These are phyloP conservation scores for Drosophila prostipennis DNA, from an alignment of 2,888 invertebrate genomes.

Conservation along the genomic window DNA sequence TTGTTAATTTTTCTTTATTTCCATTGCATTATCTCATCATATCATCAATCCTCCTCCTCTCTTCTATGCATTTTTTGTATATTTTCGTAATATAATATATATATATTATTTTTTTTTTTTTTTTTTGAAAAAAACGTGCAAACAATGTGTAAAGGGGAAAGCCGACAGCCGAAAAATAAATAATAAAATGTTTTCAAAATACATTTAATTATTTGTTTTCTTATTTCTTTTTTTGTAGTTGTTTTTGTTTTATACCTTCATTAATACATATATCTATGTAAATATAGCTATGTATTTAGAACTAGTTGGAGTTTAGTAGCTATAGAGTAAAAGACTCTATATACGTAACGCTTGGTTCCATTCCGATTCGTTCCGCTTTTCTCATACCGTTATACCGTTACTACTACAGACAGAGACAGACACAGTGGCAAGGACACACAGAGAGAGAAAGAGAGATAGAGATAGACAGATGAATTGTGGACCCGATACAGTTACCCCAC, in stretches of 20 bases:
- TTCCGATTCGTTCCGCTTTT: conserved; percentile 18
- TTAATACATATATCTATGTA: conserved; percentile 34
- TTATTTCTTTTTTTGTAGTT: conserved; percentile 48
- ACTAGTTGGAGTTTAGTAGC: conserved; percentile 30
- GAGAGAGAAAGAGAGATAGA: not conserved
- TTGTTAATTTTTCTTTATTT: conserved; percentile 52
- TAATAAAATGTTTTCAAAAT: conserved; percentile 70
- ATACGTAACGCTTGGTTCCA: conserved; percentile 14
- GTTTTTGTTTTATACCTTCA: conserved; percentile 38
- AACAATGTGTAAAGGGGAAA: conserved; percentile 86
- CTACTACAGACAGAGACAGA: conserved; percentile 27
- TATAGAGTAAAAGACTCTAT: conserved; percentile 29
- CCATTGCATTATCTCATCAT: conserved; percentile 50
- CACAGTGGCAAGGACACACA: conserved; percentile 17
- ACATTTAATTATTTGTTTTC: conserved; percentile 68
- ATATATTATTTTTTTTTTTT: conserved; percentile 44
- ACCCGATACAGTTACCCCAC: not conserved
- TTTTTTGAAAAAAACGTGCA: conserved; percentile 84
- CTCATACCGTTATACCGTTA: conserved; percentile 19
- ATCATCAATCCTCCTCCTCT: conserved; percentile 37
- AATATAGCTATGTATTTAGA: conserved; percentile 32
- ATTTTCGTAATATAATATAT: conserved; percentile 44
- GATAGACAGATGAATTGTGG: not conserved
- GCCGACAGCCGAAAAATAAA: conserved; percentile 84
- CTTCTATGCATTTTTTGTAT: conserved; percentile 48